Conservation (phyloP, 2,888 invertebrate species). For the Mellilla xanthometata region DNA sequence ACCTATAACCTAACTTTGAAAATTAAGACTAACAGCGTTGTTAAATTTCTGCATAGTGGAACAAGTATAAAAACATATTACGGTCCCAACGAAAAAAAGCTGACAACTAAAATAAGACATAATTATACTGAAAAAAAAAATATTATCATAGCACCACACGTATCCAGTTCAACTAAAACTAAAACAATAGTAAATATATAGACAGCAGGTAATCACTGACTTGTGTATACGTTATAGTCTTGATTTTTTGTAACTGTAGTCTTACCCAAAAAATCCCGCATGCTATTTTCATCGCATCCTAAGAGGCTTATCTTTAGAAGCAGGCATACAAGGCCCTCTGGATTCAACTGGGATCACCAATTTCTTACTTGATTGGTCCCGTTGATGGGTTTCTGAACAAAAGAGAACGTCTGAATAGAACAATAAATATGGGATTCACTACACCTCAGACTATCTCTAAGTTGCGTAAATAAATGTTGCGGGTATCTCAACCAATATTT, state of each 20-base stretch:
- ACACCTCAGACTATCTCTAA: conserved; percentile 13
- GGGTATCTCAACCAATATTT: conserved; percentile 1
- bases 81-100: too few relatives aligned
- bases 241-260: conserved; percentile 13
- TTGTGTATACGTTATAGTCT: too few relatives aligned
- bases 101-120: too few relatives aligned
- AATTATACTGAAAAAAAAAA: too few relatives aligned
- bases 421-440: conserved; percentile 27
- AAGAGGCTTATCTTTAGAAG: conserved; percentile 64
- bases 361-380: conserved; percentile 78
- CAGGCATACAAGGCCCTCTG: conserved; percentile 40
- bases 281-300: conserved; percentile 59
- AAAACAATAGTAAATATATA: too few relatives aligned
- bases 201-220: too few relatives aligned
- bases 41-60: too few relatives aligned
- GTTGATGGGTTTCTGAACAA: conserved; percentile 75
- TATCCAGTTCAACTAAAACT: too few relatives aligned
- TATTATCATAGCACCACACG: too few relatives aligned
- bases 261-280: conserved; percentile 21
- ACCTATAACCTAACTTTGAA: too few relatives aligned
- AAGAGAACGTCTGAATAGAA: conserved; percentile 46
- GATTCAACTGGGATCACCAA: conserved; percentile 65
- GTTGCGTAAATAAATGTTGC: conserved; percentile 14
- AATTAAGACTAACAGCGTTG: too few relatives aligned
- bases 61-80: too few relatives aligned